Evolutionary conservation across 2,888 invertebrate species (phyloP), one percentile per base, ranked within the genome.

Genomic region (Colletes collaris): DNA sequence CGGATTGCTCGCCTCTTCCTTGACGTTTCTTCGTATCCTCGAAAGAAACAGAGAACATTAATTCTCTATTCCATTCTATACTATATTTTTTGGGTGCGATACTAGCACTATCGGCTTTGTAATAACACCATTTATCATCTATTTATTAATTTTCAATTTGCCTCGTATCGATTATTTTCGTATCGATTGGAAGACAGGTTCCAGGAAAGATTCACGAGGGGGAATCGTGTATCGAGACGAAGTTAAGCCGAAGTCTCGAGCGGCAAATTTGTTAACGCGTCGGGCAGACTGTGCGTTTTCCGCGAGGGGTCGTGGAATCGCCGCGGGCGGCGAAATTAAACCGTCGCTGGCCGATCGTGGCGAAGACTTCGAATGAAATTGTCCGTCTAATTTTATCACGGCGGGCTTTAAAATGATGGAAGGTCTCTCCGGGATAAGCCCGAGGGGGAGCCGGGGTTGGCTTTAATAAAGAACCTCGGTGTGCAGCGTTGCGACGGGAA

Each of bases 381-480:
- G 91, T 87, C 89, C 89, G 90, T 89, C 90, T 92, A 92, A 92
- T 92, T 92, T 89, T 85, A 88, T 90, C 88, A 86, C 87, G 87
- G 79, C 84, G 79, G 89, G 89, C 90, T 92, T 92, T 91, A 91
- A 92, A 92, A 91, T 91, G 91, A 92, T 90, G 90, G 89, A 91
- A 89, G 88, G 89, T 90, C 92, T 89, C 92, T 83, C 68, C 70
- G 89, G 91, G 90, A 91, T 87, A 86, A 87, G 86, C 77, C 82
- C 19, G 46, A 60, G 82, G 83, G 81, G 78, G 71, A 60, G 27
- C 37, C 60, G 70, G 50, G 71, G 76, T 76, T 65, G 74, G 72
- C 73, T 87, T 85, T 85, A 85, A 85, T 87, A 86, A 87, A 85
- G 83, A 84, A 71, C 74, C 72, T 58, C 71, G 68, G 52, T 63